Percentiles rank a stretch among this genome's conserved stretches.
Evolutionary conservation across 2,113 vertebrate species (phyloP).

Genomic region (Danionella cerebrum): DNA sequence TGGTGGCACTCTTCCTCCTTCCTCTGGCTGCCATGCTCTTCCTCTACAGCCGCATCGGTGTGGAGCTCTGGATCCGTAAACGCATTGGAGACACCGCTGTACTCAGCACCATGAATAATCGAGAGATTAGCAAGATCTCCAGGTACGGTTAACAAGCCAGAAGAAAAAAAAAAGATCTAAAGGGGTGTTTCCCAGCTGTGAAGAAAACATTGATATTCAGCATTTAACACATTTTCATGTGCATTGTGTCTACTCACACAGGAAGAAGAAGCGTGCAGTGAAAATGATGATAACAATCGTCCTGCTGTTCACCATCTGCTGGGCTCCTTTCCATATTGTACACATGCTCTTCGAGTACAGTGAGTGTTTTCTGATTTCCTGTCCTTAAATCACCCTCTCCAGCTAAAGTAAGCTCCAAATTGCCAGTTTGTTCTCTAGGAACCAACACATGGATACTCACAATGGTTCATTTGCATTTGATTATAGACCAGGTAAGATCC

Average conservation of each 20-base stretch:
- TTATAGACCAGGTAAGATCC: too few relatives aligned
- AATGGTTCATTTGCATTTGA: too few relatives aligned
- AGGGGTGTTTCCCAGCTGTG: too few relatives aligned
- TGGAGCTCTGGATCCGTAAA: conserved; percentile 73
- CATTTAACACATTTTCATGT: too few relatives aligned
- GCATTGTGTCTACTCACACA: conserved; percentile 31
- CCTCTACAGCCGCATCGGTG: conserved; percentile 68
- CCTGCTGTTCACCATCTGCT: conserved; percentile 71
- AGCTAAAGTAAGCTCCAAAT: too few relatives aligned
- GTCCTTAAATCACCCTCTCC: neutral
- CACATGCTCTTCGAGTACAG: conserved; percentile 77
- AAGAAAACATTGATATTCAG: too few relatives aligned
- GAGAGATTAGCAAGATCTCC: conserved; percentile 69
- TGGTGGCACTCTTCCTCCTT: conserved; percentile 72
- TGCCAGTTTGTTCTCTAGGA: too few relatives aligned
- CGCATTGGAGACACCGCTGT: conserved; percentile 68
- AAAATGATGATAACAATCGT: conserved; percentile 78
- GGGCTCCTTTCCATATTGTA: conserved; percentile 75
- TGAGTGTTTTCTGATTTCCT: conserved; percentile 48
- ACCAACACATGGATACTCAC: too few relatives aligned
- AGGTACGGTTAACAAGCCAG: conserved; percentile 43
- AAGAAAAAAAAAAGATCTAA: too few relatives aligned
- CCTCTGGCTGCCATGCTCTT: conserved; percentile 68
- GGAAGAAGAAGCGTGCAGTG: conserved; percentile 75
- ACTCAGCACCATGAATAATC: conserved; percentile 69